Evolutionary conservation across 2,888 invertebrate genomes (phyloP).

Genomic region (Stramonita haemastoma): DNA sequence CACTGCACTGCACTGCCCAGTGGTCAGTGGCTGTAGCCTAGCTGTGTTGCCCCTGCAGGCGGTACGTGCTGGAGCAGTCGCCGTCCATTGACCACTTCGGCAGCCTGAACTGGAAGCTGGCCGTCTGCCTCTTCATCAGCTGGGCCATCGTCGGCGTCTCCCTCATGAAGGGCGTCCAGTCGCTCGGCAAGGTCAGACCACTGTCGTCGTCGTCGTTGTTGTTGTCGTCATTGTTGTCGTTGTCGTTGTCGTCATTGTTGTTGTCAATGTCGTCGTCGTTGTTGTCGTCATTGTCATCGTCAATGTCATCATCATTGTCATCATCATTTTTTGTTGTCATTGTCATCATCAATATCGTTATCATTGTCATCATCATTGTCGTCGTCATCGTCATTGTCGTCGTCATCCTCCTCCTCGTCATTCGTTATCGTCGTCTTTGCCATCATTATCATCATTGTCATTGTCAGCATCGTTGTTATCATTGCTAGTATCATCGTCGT

Average conservation of each 20-base stretch:
- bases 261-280: too few species aligned
- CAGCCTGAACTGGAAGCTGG: conserved; percentile 70
- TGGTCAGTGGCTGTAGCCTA: conserved; percentile 51
- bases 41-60: conserved; percentile 55
- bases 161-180: conserved; percentile 76
- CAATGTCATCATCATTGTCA: too few species aligned
- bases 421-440: too few species aligned
- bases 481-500: too few species aligned
- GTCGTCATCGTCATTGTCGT: neutral
- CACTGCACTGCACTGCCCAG: conserved; percentile 83
- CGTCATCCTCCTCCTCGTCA: too few species aligned
- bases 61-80: conserved; percentile 72
- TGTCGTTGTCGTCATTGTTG: too few species aligned
- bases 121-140: conserved; percentile 71
- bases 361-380: neutral
- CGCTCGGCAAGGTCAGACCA: conserved; percentile 74
- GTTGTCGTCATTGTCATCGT: too few species aligned
- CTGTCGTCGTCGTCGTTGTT: neutral
- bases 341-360: neutral
- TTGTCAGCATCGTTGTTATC: too few species aligned
- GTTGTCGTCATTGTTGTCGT: neutral
- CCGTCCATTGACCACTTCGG: conserved; percentile 74
- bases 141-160: conserved; percentile 75
- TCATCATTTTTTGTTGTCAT: neutral
- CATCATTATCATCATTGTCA: too few species aligned